A percentile compares a stretch with the other conserved stretches of the same genome.
Evolutionary conservation across 2,113 vertebrate species (phyloP).

Genomic region (Nicator chloris): DNA sequence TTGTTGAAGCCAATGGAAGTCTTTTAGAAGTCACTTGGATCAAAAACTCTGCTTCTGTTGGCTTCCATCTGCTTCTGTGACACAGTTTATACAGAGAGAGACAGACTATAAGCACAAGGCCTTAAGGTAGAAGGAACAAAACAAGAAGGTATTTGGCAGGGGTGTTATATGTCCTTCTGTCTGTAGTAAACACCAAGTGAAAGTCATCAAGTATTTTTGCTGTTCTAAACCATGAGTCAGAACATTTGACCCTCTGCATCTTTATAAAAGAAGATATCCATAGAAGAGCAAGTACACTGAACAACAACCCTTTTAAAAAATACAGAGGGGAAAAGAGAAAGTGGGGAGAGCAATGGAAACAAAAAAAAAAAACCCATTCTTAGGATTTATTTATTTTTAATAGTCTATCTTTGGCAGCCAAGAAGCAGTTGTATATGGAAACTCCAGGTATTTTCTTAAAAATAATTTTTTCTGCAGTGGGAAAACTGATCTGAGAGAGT

Average conservation of each 20-base stretch:
- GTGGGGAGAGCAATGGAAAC: rapidly evolving
- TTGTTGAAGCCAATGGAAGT: background rate
- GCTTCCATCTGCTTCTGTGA: background rate
- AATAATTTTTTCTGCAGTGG: background rate
- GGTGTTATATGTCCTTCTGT: background rate
- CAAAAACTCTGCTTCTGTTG: background rate
- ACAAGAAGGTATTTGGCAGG: background rate
- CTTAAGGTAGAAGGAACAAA: background rate
- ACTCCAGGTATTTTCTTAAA: background rate
- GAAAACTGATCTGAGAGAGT: background rate
- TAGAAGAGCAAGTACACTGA: background rate
- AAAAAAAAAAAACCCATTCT: background rate
- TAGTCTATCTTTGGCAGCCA: background rate
- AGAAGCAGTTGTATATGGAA: background rate
- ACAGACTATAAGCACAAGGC: background rate
- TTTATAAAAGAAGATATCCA: background rate
- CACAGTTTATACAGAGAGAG: background rate
- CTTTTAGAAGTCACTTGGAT: background rate
- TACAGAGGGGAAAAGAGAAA: background rate
- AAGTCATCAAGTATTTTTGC: background rate
- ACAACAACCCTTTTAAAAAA: background rate
- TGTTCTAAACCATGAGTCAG: background rate
- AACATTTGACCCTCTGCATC: background rate
- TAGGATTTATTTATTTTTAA: too few relatives aligned
- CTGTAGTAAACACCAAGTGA: background rate